Evolutionary conservation across 2,797 vertebrate species (phyloP), one percentile per base, ranked within the genome.

Genomic region (Toxotes lorentzi): DNA sequence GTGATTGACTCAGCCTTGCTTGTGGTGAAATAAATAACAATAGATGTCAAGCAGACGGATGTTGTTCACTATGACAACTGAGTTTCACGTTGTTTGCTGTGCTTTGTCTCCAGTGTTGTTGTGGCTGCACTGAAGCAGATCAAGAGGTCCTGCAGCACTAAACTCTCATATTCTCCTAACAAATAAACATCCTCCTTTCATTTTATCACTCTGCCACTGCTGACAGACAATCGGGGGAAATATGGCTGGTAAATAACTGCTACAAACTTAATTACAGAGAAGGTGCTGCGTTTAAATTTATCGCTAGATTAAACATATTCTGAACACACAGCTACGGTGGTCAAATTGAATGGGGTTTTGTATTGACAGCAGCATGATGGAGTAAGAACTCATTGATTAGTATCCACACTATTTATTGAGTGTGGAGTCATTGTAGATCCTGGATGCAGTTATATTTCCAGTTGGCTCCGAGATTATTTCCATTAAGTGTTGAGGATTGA

Each of bases 141-240:
- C 21, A 7, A 59, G 40, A 47, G 40, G 17, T 27, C 50, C 64
- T 23, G 38, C 51, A 56, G 54, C n/a, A 58, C 30, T 67, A n/a
- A 68, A 19, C 13, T 58, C 27, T 6, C 9, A 9, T 66, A 41
- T 72, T 79, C 23, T 45, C 53, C 38, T n/a, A 56, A 64, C 40
- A 79, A 75, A 76, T 30, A 57, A 77, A 75, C 35, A 41, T 50
- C 61, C 48, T 48, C 30, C 8, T 70, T 56, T 73, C 41, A 45
- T 60, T 79, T 73, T 62, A 76, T 67, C 57, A 48, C 62, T 11
- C 50, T 24, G 34, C 32, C 38, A 56, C 48, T 62, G 50, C 50
- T 27, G 50, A 21, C 50, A 16, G 35, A 30, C 70, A 50, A 76
- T 59, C 53, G 0, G 19, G n/a, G 24, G 65, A 38, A 78, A 57